Evolutionary conservation across 2,888 invertebrate species (phyloP).

Genomic region (Teleiodes luculella): DNA sequence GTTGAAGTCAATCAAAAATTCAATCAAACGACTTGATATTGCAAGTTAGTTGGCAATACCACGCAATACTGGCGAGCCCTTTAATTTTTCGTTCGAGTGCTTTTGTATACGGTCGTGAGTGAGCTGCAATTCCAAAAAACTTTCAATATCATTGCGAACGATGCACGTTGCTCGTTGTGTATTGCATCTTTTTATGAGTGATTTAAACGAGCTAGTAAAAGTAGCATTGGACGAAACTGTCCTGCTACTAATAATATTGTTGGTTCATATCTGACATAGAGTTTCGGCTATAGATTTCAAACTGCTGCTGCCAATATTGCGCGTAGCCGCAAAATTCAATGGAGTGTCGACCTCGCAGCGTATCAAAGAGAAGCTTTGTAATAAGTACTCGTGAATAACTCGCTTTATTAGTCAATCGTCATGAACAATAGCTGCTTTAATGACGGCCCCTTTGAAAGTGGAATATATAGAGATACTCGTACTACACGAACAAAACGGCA

Average conservation of each 20-base stretch:
- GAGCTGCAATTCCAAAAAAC: too few species aligned
- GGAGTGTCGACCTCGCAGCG: neutral
- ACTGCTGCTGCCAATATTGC: neutral
- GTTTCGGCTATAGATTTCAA: neutral
- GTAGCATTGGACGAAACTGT: too few species aligned
- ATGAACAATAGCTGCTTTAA: too few species aligned
- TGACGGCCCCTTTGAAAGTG: too few species aligned
- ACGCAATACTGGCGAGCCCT: neutral
- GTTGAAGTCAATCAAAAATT: conserved; percentile 1
- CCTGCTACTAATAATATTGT: too few species aligned
- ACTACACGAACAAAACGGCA: too few species aligned
- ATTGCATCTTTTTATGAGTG: too few species aligned
- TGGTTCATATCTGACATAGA: neutral
- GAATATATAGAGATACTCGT: too few species aligned
- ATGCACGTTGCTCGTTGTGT: too few species aligned
- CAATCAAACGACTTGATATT: conserved; percentile 1
- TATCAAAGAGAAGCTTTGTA: neutral
- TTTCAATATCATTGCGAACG: too few species aligned
- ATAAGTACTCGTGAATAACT: neutral
- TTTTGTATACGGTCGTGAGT: neutral
- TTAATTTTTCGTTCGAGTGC: neutral
- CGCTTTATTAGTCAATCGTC: neutral
- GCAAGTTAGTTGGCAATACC: neutral
- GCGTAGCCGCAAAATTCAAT: neutral
- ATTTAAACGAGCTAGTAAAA: too few species aligned